Evolutionary conservation across 2,888 invertebrate species (phyloP).

Genomic region (Dryobota labecula): DNA sequence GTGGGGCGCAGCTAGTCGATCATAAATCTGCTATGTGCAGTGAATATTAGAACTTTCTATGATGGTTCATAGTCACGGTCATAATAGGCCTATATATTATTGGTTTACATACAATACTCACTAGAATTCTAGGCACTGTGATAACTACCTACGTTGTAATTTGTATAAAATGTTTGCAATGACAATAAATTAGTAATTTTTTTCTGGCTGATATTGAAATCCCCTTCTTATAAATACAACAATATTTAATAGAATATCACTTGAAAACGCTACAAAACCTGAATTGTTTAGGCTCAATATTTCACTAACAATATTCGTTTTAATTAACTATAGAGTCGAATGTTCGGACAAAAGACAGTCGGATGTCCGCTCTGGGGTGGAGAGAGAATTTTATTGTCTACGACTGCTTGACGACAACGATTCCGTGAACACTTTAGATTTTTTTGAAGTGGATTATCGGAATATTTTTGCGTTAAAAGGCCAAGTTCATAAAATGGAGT

Average conservation of each 20-base stretch:
- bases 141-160: not conserved
- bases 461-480: not conserved
- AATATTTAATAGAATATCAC: constrained; percentile 13
- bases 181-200: not conserved
- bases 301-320: constrained; percentile 80
- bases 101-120: not conserved
- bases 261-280: constrained; percentile 40
- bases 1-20: no score
- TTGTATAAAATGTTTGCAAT: not conserved
- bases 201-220: not conserved
- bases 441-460: not conserved
- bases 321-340: constrained; percentile 83
- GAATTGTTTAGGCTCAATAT: constrained; percentile 57
- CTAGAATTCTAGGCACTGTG: not conserved
- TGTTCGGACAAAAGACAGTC: constrained; percentile 83
- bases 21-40: not conserved
- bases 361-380: constrained; percentile 76
- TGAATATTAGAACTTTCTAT: not conserved
- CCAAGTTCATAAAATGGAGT: not conserved
- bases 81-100: not conserved
- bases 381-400: constrained; percentile 47
- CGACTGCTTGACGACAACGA: constrained; percentile 65
- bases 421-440: not conserved
- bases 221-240: not conserved
- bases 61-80: no score